Base-by-base conservation (phyloP, 1,140 invertebrate species). In the Polypedilum pembai region DNA sequence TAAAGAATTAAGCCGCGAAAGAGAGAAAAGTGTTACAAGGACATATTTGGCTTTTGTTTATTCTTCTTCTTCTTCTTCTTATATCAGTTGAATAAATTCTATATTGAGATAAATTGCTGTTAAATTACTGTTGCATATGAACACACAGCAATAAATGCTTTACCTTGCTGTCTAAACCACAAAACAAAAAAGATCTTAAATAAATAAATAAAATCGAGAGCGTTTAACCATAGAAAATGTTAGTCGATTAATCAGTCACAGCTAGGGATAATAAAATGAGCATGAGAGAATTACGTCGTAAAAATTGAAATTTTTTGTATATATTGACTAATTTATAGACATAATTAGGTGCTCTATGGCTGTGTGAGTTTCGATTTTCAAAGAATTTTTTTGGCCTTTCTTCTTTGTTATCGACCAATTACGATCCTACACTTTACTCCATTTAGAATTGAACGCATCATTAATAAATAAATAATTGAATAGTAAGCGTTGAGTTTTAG, bases 221-320 rank as follows among this genome's bases (percentile, higher is more conserved):
- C 45, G n/a, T 56, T 12, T 56, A 56, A 56, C 45, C 45, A 56
- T 56, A 12, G 45, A 56, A 12, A 56, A 56, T 56, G n/a, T 56
- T 56, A n/a, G 45, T 56, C 45, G 45, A n/a, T 56, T 56, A 56
- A 56, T 56, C 45, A 56, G 45, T 56, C 45, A 56, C 45, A 56
- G 45, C 45, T 56, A 56, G 45, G 45, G 45, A 56, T 56, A 56
- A 56, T 56, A 56, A 56, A 45, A 45, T 4, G 15, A 56, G 45
- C 24, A 33, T 3, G 24, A 33, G 24, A 33, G 24, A 33, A 33
- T 33, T 56, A 56, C 12, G 45, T 56, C 45, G 45, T 56, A 56
- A 56, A 56, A 56, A 56, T n/a, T n/a, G 12, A 56, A 56, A 56
- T 56, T n/a, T 15, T 12, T 12, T 56, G 12, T n/a, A 15, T 56